Percentiles rank a stretch among this genome's conserved stretches.
These are phyloP conservation scores for Philopedon plagiatum DNA, from an alignment of 2,888 invertebrate species.

Conservation along the genomic window DNA sequence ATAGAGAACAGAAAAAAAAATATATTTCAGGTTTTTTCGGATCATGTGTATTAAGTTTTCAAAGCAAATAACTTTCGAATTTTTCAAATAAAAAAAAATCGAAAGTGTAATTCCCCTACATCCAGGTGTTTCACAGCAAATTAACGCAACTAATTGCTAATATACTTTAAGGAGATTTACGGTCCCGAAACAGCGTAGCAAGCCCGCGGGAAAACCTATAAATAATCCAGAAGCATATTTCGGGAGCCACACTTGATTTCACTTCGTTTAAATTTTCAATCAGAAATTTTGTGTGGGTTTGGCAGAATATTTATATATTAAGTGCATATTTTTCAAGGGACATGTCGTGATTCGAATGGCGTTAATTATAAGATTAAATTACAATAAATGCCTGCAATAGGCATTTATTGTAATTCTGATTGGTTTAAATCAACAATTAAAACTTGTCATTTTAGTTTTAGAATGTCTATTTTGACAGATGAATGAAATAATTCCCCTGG, in stretches of 20 bases:
- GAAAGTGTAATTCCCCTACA: background rate
- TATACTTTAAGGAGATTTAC: slow-evolving; percentile 67
- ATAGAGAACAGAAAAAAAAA: too few relatives aligned
- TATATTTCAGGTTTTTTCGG: too few relatives aligned
- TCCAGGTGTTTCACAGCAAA: slow-evolving; percentile 65
- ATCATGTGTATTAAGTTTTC: background rate
- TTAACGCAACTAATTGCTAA: slow-evolving; percentile 69
- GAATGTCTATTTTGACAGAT: too few relatives aligned
- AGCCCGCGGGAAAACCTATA: slow-evolving; percentile 27
- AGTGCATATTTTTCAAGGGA: slow-evolving; percentile 3
- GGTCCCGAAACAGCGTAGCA: slow-evolving; percentile 23
- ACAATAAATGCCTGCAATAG: too few relatives aligned
- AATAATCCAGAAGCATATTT: slow-evolving; percentile 44
- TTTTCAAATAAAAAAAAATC: background rate
- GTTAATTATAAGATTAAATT: too few relatives aligned
- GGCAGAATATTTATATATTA: slow-evolving; percentile 34
- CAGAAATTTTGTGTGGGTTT: slow-evolving; percentile 27
- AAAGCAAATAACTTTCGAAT: background rate
- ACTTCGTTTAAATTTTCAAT: slow-evolving; percentile 44
- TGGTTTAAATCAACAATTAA: too few relatives aligned
- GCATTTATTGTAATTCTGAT: too few relatives aligned
- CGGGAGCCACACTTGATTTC: slow-evolving; percentile 41
- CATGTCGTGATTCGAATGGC: too few relatives aligned
- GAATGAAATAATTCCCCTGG: too few relatives aligned
- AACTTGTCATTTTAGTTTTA: too few relatives aligned